Evolutionary conservation across 23 tunicate species (phyloP).

Genomic region (Phallusia fumigata): DNA sequence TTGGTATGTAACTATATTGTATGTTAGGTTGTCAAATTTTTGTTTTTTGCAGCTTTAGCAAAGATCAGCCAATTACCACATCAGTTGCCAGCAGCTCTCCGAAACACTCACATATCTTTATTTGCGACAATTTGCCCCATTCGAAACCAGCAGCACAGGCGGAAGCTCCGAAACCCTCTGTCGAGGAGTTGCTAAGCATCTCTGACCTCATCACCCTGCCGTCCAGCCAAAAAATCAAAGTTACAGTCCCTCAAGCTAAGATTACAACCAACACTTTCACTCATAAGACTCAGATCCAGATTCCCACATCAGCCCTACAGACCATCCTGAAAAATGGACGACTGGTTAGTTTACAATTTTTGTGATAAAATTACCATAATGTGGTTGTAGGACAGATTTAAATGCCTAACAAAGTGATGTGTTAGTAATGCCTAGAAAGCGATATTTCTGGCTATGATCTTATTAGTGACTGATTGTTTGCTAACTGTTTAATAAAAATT

Average conservation of each 20-base stretch:
- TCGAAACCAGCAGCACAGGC: background rate
- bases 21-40: too few species aligned
- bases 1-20: too few species aligned
- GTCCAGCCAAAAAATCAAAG: constrained; percentile 48
- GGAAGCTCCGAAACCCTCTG: background rate
- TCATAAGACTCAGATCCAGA: constrained; percentile 85
- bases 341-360: constrained; percentile 47
- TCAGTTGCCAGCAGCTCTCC: background rate
- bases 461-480: too few species aligned
- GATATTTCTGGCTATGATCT: too few species aligned
- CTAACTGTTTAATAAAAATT: too few species aligned
- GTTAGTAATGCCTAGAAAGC: too few species aligned
- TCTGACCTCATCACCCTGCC: constrained; percentile 23
- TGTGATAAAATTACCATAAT: too few species aligned
- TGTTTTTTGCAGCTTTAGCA: constrained; percentile 37
- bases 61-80: constrained; percentile 27
- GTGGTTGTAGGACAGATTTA: too few species aligned
- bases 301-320: constrained; percentile 84
- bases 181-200: constrained; percentile 33
- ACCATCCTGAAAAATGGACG: constrained; percentile 89
- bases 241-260: constrained; percentile 44
- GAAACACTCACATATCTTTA: constrained; percentile 18
- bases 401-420: too few species aligned
- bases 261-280: constrained; percentile 56
- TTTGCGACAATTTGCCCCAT: constrained; percentile 17